Conservation (phyloP, 30 jellyfish, hydroid and myxozoan genomes). For the Mastigias papua region DNA sequence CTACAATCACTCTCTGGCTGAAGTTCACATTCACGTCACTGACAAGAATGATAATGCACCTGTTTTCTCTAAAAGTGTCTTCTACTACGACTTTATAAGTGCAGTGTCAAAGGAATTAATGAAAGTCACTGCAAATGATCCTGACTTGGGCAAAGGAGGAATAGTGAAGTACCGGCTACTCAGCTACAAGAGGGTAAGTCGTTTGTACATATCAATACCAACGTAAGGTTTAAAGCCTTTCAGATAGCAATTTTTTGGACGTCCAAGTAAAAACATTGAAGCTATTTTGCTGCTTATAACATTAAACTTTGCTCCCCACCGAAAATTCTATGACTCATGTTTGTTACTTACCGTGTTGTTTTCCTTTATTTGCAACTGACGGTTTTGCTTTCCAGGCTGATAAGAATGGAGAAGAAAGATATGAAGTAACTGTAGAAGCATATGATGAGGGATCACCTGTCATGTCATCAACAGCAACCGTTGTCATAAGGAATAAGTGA, state of each 20-base stretch:
- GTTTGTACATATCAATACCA: background rate
- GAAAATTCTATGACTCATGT: too few species aligned
- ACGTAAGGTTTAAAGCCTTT: background rate
- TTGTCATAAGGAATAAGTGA: constrained; percentile 63
- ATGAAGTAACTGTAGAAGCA: constrained; percentile 72
- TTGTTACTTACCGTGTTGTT: too few species aligned
- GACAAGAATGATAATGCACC: constrained; percentile 97
- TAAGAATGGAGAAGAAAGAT: constrained; percentile 35
- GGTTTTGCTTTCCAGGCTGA: constrained; percentile 30
- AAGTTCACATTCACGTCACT: constrained; percentile 58
- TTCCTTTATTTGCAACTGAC: too few species aligned
- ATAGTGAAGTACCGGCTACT: constrained; percentile 11
- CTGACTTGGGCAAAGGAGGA: constrained; percentile 42
- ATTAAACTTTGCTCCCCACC: too few species aligned
- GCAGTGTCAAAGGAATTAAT: background rate
- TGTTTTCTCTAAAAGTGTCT: constrained; percentile 44
- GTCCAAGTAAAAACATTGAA: too few species aligned
- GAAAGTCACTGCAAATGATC: constrained; percentile 34
- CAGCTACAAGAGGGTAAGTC: constrained; percentile 48
- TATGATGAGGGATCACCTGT: constrained; percentile 66
- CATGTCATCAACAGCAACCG: too few species aligned
- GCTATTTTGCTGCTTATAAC: too few species aligned
- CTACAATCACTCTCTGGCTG: constrained; percentile 46
- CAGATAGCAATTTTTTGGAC: too few species aligned
- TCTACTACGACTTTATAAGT: constrained; percentile 1